A percentile compares a stretch with the other conserved stretches of the same genome.
Conservation (phyloP, 1,140 invertebrate species). For the Holotrichia oblita region DNA sequence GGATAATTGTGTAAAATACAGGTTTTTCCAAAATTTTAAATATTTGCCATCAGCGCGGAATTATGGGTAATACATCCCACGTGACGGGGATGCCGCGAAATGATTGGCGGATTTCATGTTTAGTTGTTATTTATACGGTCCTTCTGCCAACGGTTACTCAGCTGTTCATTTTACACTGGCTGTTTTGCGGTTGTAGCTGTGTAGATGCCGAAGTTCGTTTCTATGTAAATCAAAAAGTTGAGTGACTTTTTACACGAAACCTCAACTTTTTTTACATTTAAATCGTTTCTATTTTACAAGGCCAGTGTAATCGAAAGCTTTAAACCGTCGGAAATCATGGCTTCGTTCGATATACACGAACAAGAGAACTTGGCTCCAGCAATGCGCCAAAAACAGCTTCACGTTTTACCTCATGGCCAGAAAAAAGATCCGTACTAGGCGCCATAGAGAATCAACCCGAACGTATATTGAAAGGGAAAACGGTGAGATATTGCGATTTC, state of each 20-base stretch:
- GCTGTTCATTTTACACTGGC: conserved; percentile 46
- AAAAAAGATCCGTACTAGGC: conserved; percentile 68
- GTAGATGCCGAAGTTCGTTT: neutral
- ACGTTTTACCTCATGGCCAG: conserved; percentile 61
- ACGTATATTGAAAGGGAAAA: conserved; percentile 57
- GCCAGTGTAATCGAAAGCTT: neutral
- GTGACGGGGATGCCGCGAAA: neutral
- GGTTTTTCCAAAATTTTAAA: conserved; percentile 56
- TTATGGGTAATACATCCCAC: neutral
- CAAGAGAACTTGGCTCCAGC: conserved; percentile 68
- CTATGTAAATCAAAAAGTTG: conserved; percentile 36
- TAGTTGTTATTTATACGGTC: conserved; percentile 38
- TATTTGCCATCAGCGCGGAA: neutral
- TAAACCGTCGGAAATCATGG: conserved; percentile 61
- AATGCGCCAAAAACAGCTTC: conserved; percentile 61
- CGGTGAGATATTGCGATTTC: conserved; percentile 54
- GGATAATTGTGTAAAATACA: too few species aligned
- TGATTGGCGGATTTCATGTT: neutral
- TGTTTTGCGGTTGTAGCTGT: conserved; percentile 38
- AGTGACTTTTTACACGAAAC: conserved; percentile 11
- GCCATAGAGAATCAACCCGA: conserved; percentile 63
- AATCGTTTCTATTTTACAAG: neutral
- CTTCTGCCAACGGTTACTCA: conserved; percentile 47
- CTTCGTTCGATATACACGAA: conserved; percentile 71
- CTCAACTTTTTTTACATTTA: conserved; percentile 49